These are phyloP conservation scores for Cliona cf. orientalis DNA, from an alignment of 37 sponge, comb jelly and placozoan genomes.

Conservation along the genomic window DNA sequence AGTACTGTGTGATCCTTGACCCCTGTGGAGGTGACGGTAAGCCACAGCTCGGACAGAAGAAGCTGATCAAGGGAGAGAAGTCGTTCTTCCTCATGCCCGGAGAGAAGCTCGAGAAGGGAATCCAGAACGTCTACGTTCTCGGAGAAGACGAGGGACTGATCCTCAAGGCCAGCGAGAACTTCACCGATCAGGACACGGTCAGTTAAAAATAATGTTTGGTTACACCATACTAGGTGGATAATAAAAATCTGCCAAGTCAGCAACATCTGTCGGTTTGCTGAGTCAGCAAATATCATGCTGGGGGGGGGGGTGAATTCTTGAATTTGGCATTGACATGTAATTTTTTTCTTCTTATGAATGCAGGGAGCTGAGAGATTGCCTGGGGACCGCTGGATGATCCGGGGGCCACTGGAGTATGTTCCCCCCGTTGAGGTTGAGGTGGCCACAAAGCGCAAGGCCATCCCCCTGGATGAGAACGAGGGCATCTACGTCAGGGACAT, in stretches of 20 bases:
- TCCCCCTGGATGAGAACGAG: slow-evolving; percentile 98
- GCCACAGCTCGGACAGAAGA: slow-evolving; percentile 98
- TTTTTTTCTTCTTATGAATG: background rate
- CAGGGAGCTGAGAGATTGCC: slow-evolving; percentile 78
- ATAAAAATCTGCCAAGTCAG: background rate
- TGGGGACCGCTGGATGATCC: slow-evolving; percentile 99
- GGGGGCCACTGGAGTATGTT: slow-evolving; percentile 96
- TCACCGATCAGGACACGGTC: slow-evolving; percentile 79
- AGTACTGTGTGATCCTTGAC: slow-evolving; percentile 98
- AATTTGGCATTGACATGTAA: background rate
- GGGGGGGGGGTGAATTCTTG: background rate
- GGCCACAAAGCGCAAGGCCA: slow-evolving; percentile 93
- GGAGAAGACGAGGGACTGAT: slow-evolving; percentile 99
- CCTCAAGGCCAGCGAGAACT: slow-evolving; percentile 86
- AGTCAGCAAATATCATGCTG: background rate
- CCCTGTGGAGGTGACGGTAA: slow-evolving; percentile 94
- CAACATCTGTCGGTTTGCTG: background rate
- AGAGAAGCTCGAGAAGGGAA: slow-evolving; percentile 95
- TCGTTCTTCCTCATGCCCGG: slow-evolving; percentile 99
- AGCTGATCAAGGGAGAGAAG: slow-evolving; percentile 97
- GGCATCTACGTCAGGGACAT: slow-evolving; percentile 98
- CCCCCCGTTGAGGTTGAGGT: slow-evolving; percentile 97
- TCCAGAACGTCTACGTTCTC: slow-evolving; percentile 94
- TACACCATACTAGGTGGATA: background rate
- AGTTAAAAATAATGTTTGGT: slow-evolving; percentile 4